These are phyloP conservation scores for Colletes gigas DNA, from an alignment of 1,140 invertebrate genomes.

Conservation along the genomic window DNA sequence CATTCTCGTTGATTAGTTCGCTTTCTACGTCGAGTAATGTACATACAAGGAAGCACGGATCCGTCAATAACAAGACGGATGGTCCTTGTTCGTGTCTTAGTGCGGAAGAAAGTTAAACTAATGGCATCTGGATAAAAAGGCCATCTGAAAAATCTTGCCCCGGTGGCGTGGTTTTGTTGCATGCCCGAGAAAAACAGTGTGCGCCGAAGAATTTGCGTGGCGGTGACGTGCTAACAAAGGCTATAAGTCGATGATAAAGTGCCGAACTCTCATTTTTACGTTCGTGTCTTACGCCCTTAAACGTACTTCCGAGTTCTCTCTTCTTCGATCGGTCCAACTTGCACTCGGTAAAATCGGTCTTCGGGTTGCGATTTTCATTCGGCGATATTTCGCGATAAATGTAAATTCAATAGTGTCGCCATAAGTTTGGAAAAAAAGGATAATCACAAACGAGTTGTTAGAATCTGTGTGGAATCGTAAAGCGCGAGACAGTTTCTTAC, in stretches of 20 bases:
- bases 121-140: neutral
- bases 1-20: neutral
- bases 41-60: neutral
- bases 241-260: slow-evolving; percentile 5
- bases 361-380: too few relatives aligned
- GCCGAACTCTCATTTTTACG: neutral
- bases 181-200: slow-evolving; percentile 12
- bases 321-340: neutral
- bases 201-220: neutral
- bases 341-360: too few relatives aligned
- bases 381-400: too few relatives aligned
- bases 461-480: too few relatives aligned
- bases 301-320: neutral
- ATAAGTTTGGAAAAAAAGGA: too few relatives aligned
- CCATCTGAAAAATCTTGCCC: neutral
- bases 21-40: neutral
- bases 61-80: slow-evolving; percentile 1
- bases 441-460: too few relatives aligned
- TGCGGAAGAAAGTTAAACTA: neutral
- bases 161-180: slow-evolving; percentile 11
- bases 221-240: neutral
- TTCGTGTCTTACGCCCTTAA: neutral
- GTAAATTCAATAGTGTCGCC: too few relatives aligned
- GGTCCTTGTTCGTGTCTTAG: neutral
- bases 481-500: too few relatives aligned